Percentiles rank a stretch among this genome's conserved stretches.
Conservation (phyloP, 2,113 vertebrate genomes). For the Prunella fulvescens region DNA sequence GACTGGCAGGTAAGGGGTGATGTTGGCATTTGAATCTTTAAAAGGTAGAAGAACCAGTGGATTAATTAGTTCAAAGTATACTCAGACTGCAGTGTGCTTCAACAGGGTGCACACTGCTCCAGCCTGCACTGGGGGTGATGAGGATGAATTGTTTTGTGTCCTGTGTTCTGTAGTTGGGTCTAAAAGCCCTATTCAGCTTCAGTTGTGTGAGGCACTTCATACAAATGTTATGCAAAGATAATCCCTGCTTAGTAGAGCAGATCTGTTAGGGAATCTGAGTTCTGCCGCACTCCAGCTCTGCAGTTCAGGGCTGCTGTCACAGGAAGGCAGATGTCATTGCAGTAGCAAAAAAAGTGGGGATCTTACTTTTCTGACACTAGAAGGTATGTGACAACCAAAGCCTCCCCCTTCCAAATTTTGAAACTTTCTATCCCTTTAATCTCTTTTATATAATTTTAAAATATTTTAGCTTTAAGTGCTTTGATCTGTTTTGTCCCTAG, state of each 20-base stretch:
- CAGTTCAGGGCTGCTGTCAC: not conserved
- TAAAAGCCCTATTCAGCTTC: not conserved
- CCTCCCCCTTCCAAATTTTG: not conserved
- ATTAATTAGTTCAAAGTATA: not conserved
- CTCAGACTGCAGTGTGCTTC: not conserved
- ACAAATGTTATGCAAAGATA: not conserved
- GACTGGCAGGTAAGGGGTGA: not conserved
- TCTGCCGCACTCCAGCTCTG: not conserved
- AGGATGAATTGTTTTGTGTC: not conserved
- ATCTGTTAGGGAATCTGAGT: not conserved
- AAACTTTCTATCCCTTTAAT: not conserved
- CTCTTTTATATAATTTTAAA: not conserved
- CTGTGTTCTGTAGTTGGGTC: not conserved
- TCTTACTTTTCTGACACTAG: not conserved
- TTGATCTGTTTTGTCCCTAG: not conserved
- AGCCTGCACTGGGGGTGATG: not conserved
- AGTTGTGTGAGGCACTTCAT: not conserved
- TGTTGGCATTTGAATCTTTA: not conserved
- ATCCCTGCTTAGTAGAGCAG: not conserved
- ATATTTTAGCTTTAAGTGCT: not conserved
- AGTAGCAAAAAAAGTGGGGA: not conserved
- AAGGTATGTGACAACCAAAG: not conserved
- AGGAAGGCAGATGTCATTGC: not conserved
- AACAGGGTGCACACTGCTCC: rapidly evolving
- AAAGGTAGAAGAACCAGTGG: not conserved